A percentile compares a stretch with the other conserved stretches of the same genome.
Conservation (phyloP, 2,888 invertebrate species). For the Harpalus rubripes region DNA sequence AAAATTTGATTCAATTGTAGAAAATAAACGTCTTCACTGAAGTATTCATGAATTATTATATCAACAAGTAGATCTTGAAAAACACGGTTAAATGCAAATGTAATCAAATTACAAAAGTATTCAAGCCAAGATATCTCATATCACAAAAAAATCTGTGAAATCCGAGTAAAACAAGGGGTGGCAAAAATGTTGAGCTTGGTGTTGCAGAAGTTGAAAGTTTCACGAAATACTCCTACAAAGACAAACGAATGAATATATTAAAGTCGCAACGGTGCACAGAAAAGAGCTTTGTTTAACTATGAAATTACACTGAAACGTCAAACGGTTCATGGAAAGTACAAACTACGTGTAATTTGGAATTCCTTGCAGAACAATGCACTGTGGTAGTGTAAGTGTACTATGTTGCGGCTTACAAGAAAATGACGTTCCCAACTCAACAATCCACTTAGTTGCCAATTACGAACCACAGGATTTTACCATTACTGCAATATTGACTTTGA, state of each 20-base stretch:
- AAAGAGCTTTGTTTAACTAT: slow-evolving; percentile 61
- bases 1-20: not conserved
- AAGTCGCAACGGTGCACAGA: slow-evolving; percentile 44
- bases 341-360: slow-evolving; percentile 46
- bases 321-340: slow-evolving; percentile 39
- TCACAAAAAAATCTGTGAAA: slow-evolving; percentile 38
- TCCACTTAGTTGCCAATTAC: not conserved
- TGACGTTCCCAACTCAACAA: not conserved
- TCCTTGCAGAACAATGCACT: slow-evolving; percentile 34
- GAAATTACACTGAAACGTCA: slow-evolving; percentile 56
- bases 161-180: slow-evolving; percentile 12
- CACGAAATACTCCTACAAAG: slow-evolving; percentile 25
- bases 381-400: not conserved
- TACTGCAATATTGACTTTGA: not conserved
- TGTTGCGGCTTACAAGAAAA: slow-evolving; percentile 2
- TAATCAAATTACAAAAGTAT: slow-evolving; percentile 45
- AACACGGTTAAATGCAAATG: slow-evolving; percentile 40
- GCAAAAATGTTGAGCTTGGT: slow-evolving; percentile 7
- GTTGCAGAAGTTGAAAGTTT: slow-evolving; percentile 29
- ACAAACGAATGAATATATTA: slow-evolving; percentile 65
- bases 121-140: slow-evolving; percentile 6
- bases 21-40: slow-evolving; percentile 15
- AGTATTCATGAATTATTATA: slow-evolving; percentile 45
- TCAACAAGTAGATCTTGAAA: slow-evolving; percentile 36
- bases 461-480: not conserved